Evolutionary conservation across 2,797 vertebrate genomes (phyloP).

Genomic region (Neomorphus geoffroyi): DNA sequence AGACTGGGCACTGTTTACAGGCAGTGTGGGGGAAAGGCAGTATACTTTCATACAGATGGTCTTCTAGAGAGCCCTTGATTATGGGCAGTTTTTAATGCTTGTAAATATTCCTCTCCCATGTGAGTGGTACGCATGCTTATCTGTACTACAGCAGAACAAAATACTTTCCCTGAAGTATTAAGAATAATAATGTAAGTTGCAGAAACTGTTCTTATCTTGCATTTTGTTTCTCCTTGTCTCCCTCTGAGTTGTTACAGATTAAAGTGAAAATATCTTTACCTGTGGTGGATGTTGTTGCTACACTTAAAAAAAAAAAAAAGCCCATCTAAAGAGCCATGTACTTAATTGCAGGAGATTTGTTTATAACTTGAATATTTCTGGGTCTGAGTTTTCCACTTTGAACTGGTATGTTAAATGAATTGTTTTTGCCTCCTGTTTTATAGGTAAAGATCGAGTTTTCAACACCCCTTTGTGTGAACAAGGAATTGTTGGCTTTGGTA

Average conservation of each 20-base stretch:
- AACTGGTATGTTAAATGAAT: not conserved
- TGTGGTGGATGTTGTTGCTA: not conserved
- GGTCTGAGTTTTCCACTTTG: not conserved
- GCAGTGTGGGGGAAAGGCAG: not conserved
- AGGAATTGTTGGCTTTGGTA: constrained; percentile 98
- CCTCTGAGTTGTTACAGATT: not conserved
- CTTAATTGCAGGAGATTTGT: not conserved
- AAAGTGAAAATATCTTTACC: not conserved
- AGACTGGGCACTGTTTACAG: not conserved
- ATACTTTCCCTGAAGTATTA: not conserved
- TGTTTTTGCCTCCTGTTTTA: not conserved
- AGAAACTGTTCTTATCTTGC: not conserved
- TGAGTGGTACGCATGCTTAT: not conserved
- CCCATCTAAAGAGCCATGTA: not conserved
- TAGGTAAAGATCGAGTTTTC: constrained; percentile 97
- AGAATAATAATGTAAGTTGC: not conserved
- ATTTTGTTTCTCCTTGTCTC: not conserved
- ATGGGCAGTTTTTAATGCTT: not conserved
- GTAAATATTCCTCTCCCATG: not conserved
- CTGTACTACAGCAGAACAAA: not conserved
- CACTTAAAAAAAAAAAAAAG: not conserved
- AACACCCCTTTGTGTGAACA: constrained; percentile 98
- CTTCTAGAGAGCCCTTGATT: not conserved
- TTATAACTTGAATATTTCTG: not conserved
- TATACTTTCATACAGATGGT: not conserved